Conservation (phyloP, 2,888 invertebrate genomes). For the Scotopteryx bipunctaria region DNA sequence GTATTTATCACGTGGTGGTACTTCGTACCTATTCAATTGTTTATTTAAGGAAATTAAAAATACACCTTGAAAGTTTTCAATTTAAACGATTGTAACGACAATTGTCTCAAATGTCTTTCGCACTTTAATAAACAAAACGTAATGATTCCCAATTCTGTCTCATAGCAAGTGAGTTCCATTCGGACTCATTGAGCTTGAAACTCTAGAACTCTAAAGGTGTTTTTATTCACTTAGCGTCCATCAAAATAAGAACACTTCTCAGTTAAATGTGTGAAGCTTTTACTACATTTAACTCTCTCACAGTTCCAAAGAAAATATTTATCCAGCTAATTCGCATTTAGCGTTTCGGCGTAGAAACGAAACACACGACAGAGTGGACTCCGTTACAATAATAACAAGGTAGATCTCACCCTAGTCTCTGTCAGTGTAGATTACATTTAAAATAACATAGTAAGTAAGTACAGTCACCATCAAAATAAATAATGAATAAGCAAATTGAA, state of each 20-base stretch:
- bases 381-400: slow-evolving; percentile 75
- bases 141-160: too few species aligned
- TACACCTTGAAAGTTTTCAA: too few species aligned
- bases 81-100: too few species aligned
- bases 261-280: slow-evolving; percentile 36
- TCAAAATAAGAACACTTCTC: slow-evolving; percentile 16
- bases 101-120: too few species aligned
- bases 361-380: slow-evolving; percentile 73
- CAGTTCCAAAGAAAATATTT: slow-evolving; percentile 77
- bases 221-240: slow-evolving; percentile 14
- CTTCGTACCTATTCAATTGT: too few species aligned
- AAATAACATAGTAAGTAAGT: slow-evolving; percentile 42
- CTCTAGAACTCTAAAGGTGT: background rate
- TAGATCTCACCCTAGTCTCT: slow-evolving; percentile 44
- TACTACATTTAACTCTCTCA: slow-evolving; percentile 64
- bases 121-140: too few species aligned
- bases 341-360: slow-evolving; percentile 68
- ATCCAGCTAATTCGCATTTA: slow-evolving; percentile 79
- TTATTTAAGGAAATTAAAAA: too few species aligned
- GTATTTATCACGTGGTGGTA: too few species aligned
- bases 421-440: slow-evolving; percentile 43
- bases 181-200: too few species aligned
- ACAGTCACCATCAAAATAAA: too few species aligned
- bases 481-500: too few species aligned
- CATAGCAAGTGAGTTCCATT: too few species aligned